Conservation (phyloP, 2,113 vertebrate species). For the Barbus barbus region DNA sequence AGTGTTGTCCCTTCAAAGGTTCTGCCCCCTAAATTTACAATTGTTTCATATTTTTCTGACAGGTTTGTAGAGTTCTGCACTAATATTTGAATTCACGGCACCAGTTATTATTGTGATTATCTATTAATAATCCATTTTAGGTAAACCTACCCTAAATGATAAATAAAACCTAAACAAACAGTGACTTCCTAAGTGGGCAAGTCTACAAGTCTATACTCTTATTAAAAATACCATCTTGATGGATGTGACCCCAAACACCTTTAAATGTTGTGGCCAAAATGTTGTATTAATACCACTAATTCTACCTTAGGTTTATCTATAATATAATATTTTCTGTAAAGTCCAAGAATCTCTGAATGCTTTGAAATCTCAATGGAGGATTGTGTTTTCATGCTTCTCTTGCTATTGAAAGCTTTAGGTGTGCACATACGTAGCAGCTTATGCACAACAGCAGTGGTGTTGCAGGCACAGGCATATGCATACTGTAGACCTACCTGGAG, state of each 20-base stretch:
- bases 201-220: neutral
- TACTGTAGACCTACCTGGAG: conserved; percentile 48
- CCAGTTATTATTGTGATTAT: neutral
- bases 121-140: neutral
- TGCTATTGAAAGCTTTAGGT: conserved; percentile 2
- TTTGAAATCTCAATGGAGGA: neutral
- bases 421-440: neutral
- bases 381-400: neutral
- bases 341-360: neutral
- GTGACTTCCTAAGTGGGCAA: neutral
- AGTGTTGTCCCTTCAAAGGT: neutral
- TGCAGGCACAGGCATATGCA: neutral
- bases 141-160: neutral
- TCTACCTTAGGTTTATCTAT: neutral
- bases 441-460: conserved; percentile 3
- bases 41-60: no score
- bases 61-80: no score
- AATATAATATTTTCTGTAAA: neutral
- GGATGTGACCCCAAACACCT: neutral
- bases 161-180: neutral
- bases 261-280: neutral
- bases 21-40: no score
- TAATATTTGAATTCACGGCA: no score
- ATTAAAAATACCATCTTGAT: neutral
- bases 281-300: neutral